Evolutionary conservation across 2,888 invertebrate genomes (phyloP).

Genomic region (Drosophila atroscutellata): DNA sequence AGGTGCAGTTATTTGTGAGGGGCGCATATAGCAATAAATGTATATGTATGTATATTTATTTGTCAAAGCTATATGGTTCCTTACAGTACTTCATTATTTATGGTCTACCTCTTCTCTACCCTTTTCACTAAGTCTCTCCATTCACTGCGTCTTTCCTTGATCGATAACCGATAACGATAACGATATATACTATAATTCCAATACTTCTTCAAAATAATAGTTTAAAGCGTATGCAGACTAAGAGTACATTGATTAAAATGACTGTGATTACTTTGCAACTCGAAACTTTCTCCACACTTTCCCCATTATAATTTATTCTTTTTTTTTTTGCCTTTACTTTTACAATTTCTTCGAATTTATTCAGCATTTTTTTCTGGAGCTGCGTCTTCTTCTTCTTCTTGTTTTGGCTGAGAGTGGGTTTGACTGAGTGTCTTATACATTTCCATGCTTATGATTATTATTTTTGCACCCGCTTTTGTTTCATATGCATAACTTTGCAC

Average conservation of each 20-base stretch:
- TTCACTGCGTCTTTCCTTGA: not conserved
- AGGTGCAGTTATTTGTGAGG: no score
- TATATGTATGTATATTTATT: no score
- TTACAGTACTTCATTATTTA: not conserved
- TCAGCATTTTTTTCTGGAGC: constrained; percentile 9
- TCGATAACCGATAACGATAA: not conserved
- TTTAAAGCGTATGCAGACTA: not conserved
- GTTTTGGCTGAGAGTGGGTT: constrained; percentile 1
- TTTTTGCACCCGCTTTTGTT: constrained; percentile 57
- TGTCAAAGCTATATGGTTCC: no score
- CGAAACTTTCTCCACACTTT: not conserved
- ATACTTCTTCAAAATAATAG: not conserved
- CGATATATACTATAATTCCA: not conserved
- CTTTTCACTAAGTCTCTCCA: no score
- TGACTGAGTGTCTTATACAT: constrained; percentile 25
- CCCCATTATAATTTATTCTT: not conserved
- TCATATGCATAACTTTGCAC: constrained; percentile 54
- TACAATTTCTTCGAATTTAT: constrained; percentile 28
- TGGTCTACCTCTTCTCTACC: not conserved
- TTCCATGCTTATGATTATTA: constrained; percentile 59
- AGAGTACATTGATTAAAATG: not conserved
- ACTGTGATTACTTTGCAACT: not conserved
- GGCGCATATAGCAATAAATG: no score
- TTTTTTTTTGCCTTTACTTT: constrained; percentile 3
- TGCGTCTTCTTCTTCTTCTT: not conserved